Percentiles rank a stretch among this genome's conserved stretches.
Evolutionary conservation across 2,797 vertebrate genomes (phyloP).

Genomic region (Melanotaenia parkinsoni): DNA sequence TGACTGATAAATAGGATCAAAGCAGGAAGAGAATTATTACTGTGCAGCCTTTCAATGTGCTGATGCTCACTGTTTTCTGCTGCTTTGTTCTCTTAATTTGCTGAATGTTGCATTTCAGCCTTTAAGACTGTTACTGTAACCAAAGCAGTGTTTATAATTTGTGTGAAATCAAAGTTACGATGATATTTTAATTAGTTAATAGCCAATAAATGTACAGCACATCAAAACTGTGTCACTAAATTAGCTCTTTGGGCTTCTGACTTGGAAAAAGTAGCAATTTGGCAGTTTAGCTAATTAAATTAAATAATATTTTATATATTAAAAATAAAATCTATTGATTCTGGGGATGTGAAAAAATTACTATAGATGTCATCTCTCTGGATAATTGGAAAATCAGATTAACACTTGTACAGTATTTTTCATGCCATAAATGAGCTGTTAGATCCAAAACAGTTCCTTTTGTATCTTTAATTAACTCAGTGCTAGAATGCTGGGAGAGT

Average conservation of each 20-base stretch:
- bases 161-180: not conserved
- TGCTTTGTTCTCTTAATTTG: conserved; percentile 42
- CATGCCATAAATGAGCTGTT: not conserved
- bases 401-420: not conserved
- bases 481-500: conserved; percentile 36
- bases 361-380: conserved; percentile 4
- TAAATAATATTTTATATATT: not conserved
- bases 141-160: not conserved
- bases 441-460: not conserved
- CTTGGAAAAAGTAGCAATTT: not conserved
- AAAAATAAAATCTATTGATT: not conserved
- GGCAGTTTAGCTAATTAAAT: not conserved
- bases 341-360: conserved; percentile 8
- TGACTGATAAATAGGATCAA: conserved; percentile 60
- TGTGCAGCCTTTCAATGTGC: conserved; percentile 66
- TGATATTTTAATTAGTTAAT: not conserved
- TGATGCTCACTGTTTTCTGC: conserved; percentile 65
- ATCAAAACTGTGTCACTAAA: not conserved
- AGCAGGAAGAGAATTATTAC: conserved; percentile 52
- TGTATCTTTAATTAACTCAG: conserved; percentile 29
- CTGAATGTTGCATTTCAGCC: conserved; percentile 45
- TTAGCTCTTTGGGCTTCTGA: not conserved
- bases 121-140: conserved; percentile 8
- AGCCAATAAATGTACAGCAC: not conserved
- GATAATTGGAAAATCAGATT: not conserved